A percentile compares a stretch with the other conserved stretches of the same genome.
These are phyloP conservation scores for Pavo muticus DNA, from an alignment of 2,113 vertebrate genomes.

Conservation along the genomic window DNA sequence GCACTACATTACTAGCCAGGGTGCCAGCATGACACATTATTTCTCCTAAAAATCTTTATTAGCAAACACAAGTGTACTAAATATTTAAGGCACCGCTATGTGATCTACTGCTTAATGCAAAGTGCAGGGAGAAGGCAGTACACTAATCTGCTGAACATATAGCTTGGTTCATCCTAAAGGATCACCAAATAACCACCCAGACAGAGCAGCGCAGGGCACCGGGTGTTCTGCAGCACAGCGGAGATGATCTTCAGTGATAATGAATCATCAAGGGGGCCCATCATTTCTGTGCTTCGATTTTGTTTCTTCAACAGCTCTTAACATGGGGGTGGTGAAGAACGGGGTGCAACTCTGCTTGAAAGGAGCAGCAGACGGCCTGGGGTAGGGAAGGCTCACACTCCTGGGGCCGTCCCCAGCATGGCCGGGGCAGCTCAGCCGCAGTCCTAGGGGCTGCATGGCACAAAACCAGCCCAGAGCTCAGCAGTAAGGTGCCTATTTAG, in stretches of 20 bases:
- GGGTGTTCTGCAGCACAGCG: not conserved
- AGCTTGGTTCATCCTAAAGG: not conserved
- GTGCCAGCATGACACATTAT: not conserved
- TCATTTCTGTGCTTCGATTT: not conserved
- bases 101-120: not conserved
- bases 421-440: not conserved
- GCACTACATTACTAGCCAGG: not conserved
- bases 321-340: not conserved
- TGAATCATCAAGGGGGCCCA: not conserved
- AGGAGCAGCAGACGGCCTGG: not conserved
- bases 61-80: not conserved
- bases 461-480: not conserved
- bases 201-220: not conserved
- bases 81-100: not conserved
- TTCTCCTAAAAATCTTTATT: not conserved
- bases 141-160: not conserved
- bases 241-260: not conserved
- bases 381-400: not conserved
- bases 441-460: not conserved
- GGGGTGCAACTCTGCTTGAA: not conserved
- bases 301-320: not conserved
- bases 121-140: not conserved
- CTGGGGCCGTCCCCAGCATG: not conserved
- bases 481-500: not conserved
- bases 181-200: not conserved